Evolutionary conservation across 2,113 vertebrate species (phyloP).

Genomic region (Turdus rufiventris): DNA sequence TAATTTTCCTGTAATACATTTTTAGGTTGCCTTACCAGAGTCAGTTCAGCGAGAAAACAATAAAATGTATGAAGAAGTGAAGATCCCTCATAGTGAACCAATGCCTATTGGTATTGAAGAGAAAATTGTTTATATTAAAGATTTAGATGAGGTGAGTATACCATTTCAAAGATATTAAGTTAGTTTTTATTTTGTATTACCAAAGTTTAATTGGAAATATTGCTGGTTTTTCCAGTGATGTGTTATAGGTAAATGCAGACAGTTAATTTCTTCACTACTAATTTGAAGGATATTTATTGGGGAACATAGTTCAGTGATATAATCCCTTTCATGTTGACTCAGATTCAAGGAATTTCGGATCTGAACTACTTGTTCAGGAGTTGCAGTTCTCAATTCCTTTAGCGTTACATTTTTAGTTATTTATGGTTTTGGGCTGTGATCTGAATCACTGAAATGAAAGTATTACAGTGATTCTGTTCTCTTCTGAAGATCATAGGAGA

Average conservation of each 20-base stretch:
- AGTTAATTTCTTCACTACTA: background rate
- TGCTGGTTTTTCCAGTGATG: background rate
- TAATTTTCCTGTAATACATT: background rate
- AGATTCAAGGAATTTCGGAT: background rate
- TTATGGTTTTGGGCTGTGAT: background rate
- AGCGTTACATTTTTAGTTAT: background rate
- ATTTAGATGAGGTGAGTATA: constrained; percentile 89
- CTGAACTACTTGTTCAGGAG: background rate
- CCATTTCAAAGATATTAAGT: background rate
- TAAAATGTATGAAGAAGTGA: constrained; percentile 94
- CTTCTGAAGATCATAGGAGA: background rate
- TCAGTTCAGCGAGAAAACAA: constrained; percentile 88
- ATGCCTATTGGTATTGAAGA: constrained; percentile 91
- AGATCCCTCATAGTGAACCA: constrained; percentile 88
- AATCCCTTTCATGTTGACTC: background rate
- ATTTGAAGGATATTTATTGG: background rate
- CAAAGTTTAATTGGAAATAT: background rate
- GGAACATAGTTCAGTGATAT: background rate
- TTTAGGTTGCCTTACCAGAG: constrained; percentile 91
- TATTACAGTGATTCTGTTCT: background rate
- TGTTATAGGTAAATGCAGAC: background rate
- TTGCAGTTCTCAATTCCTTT: background rate
- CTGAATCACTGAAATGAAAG: background rate
- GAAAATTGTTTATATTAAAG: constrained; percentile 88
- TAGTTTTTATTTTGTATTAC: background rate